Evolutionary conservation across 2,113 vertebrate genomes (phyloP), one percentile per base, ranked within the genome.

Genomic region (Chiloscyllium plagiosum): DNA sequence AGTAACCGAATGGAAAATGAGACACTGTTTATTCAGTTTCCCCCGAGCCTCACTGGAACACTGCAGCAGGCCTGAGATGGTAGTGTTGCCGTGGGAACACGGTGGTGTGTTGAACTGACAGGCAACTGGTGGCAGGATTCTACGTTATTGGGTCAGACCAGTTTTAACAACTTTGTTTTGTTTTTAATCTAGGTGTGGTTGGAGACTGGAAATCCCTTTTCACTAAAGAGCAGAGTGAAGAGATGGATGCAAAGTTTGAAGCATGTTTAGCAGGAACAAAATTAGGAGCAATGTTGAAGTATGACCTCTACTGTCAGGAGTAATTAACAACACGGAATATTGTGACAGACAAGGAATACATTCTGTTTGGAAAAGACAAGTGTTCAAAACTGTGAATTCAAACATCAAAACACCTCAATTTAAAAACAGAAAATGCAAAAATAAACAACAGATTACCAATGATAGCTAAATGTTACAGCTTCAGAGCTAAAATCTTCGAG

Each of bases 241-340:
- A 98, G 97, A 98, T 98, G 98, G 97, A 98, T 83, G 90, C 0
- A 96, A 98, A 97, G 96, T 98, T 98, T 97, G 96, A 97, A 96
- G 96, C 97, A 26, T 76, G 61, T 76, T 97, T 97, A 96, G 96
- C 96, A 85, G 97, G 97, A 96, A 98, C 97, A 2, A 96, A 96
- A 70, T 66, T 98, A 13, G 97, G 97, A 96, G 95, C 95, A 42
- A 97, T 97, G 95, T 22, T 98, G 89, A 97, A 98, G 96, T 97
- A 97, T 96, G 96, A 98, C 0, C 95, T 72, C 0, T 50, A 97
- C 93, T 98, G 97, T 95, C 96, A 96, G 42, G 26, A 24, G 22
- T 72, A 72, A 95, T 76, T 10, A 95, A 72, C 19, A 47, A 26
- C 13, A 15, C 94, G 52, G 69, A 76, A 72, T 20, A 52, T 72